Evolutionary conservation across 2,797 vertebrate species (phyloP).

Genomic region (Fringilla coelebs): DNA sequence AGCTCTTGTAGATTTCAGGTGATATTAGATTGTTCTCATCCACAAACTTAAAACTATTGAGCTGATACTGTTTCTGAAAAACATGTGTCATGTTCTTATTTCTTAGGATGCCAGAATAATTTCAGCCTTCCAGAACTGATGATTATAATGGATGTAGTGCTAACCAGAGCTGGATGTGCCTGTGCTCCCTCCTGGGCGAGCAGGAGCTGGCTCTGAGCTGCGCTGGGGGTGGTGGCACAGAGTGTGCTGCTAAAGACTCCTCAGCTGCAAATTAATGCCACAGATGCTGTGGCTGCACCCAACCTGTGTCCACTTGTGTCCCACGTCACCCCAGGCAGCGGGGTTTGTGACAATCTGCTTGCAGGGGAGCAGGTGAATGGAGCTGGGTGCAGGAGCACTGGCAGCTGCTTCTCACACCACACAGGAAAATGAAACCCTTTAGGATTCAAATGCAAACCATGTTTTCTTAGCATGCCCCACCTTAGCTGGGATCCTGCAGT

Average conservation of each 20-base stretch:
- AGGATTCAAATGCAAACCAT: not conserved
- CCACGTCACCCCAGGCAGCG: rapidly evolving
- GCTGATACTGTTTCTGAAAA: not conserved
- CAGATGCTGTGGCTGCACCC: not conserved
- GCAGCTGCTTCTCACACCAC: not conserved
- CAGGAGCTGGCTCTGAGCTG: rapidly evolving
- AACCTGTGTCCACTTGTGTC: not conserved
- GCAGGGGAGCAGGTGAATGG: not conserved
- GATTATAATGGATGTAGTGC: rapidly evolving
- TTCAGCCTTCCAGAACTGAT: not conserved
- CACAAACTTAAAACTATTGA: not conserved
- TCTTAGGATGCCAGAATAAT: not conserved
- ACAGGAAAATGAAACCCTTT: not conserved
- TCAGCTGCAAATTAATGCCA: not conserved
- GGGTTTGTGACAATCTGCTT: not conserved
- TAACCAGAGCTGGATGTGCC: not conserved
- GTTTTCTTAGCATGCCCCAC: not conserved
- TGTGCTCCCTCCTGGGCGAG: not conserved
- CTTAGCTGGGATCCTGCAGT: not conserved
- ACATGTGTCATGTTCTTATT: rapidly evolving
- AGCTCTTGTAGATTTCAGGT: not conserved
- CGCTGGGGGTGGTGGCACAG: not conserved
- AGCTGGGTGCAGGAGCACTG: rapidly evolving
- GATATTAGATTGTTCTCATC: not conserved
- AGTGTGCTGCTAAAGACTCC: not conserved